Evolutionary conservation across 2,113 vertebrate genomes (phyloP), one percentile per base, ranked within the genome.

Genomic region (Charadrius vociferus): DNA sequence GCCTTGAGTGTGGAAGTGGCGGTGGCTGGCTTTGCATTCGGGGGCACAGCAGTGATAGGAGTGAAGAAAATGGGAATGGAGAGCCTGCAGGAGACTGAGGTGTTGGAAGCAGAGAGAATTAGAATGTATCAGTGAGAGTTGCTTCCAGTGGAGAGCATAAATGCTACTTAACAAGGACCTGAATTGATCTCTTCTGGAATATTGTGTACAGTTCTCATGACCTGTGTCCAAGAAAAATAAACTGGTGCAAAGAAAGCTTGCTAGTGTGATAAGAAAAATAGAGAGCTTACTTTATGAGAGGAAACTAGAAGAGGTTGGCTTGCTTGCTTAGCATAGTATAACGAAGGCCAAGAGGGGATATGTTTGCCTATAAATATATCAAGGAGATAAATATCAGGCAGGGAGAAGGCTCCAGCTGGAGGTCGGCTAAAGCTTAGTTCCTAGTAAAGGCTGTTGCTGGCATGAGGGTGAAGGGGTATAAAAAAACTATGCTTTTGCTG

Each of bases 111-210:
- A 5, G 36, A 70, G 26, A 27, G 52, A 84, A 72, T 14, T 62
- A 39, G 52, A 34, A 37, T 29, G 19, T 55, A 27, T 52, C 18
- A 5, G 36, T 14, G 26, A 47, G 62, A 45, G 15, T 30, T 75
- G 22, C 41, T 90, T 75, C 50, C 59, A 53, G 45, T 21, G 41
- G 68, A 49, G 59, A 84, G 9, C 32, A 37, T 70, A 73, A 81
- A 84, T 62, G 81, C 68, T 70, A 8, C 37, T 94, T 91, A 93
- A 78, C 36, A 70, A 74, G 37, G 22, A 62, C 47, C 45, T 89
- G 68, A 71, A 94, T 74, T 79, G 87, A 90, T 95, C 77, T 94
- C 47, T 91, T 84, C 78, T 59, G 73, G 55, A 90, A 53, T 81
- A 55, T 37, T 75, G 73, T 53, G 37, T 91, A 78, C 56, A n/a